phyloP scores from a whole-genome alignment of 1,140 invertebrate species.

The Tigriopus japonicus region DNA sequence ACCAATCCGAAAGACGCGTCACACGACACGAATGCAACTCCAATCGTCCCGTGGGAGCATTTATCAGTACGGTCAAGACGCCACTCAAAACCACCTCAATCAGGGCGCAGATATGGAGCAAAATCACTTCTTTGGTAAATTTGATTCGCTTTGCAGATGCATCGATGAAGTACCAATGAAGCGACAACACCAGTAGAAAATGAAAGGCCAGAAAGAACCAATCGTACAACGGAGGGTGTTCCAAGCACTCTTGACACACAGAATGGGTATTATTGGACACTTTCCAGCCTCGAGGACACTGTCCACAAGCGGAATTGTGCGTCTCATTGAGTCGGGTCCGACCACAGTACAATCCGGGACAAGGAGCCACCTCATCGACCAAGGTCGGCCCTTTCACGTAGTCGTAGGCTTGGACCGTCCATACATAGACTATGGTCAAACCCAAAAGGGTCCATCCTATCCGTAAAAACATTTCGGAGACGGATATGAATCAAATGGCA shows the following conservation, averaged over 20 bases:
- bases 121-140: conserved; percentile 47
- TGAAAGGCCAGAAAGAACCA: conserved; percentile 87
- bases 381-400: neutral
- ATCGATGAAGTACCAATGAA: conserved; percentile 84
- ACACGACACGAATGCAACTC: conserved; percentile 53
- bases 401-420: neutral
- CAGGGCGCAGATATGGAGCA: conserved; percentile 53
- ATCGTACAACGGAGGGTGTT: conserved; percentile 62
- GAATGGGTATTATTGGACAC: conserved; percentile 32
- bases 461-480: too few relatives aligned
- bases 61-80: conserved; percentile 48
- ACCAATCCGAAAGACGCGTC: conserved; percentile 72
- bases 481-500: too few relatives aligned
- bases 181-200: conserved; percentile 56
- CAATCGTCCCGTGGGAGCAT: conserved; percentile 54
- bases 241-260: conserved; percentile 53
- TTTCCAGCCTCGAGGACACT: conserved; percentile 40
- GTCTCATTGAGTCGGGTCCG: conserved; percentile 17
- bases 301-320: conserved; percentile 51
- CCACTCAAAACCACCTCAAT: conserved; percentile 53
- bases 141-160: conserved; percentile 49
- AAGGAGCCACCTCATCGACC: conserved; percentile 10
- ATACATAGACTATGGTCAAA: too few relatives aligned
- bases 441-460: too few relatives aligned
- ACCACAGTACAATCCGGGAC: conserved; percentile 21